Conservation (phyloP, 2,797 vertebrate species). For the Hypotaenidia okinawae region DNA sequence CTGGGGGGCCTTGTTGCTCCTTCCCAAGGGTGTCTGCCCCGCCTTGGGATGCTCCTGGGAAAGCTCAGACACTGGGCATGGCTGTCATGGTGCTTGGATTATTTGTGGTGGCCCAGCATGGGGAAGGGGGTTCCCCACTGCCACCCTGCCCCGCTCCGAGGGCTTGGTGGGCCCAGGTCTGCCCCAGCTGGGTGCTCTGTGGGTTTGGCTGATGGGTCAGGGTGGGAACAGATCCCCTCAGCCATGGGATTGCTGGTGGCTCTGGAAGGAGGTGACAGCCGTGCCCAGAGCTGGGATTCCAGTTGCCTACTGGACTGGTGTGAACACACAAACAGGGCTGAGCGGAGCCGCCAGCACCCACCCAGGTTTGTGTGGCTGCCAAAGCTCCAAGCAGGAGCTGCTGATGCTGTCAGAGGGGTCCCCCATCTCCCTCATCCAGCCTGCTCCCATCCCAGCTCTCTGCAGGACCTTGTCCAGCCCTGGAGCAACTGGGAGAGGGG, state of each 20-base stretch:
- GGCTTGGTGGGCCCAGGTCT: too few relatives aligned
- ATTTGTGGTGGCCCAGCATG: not conserved
- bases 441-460: not conserved
- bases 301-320: not conserved
- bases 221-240: not conserved
- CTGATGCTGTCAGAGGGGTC: not conserved
- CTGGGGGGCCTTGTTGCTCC: not conserved
- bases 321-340: not conserved
- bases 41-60: not conserved
- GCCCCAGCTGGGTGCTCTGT: rapidly evolving
- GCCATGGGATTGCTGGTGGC: rapidly evolving
- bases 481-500: not conserved
- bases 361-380: not conserved
- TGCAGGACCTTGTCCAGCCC: rapidly evolving
- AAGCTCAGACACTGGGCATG: not conserved
- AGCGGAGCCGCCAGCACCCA: not conserved
- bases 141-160: not conserved
- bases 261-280: rapidly evolving
- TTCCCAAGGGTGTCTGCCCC: rapidly evolving
- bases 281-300: not conserved
- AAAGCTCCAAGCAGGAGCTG: not conserved
- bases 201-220: rapidly evolving
- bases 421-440: not conserved
- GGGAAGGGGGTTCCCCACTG: not conserved
- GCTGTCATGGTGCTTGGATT: rapidly evolving